phyloP scores from a whole-genome alignment of 2,797 vertebrate genomes.

The Danio kyathit region DNA sequence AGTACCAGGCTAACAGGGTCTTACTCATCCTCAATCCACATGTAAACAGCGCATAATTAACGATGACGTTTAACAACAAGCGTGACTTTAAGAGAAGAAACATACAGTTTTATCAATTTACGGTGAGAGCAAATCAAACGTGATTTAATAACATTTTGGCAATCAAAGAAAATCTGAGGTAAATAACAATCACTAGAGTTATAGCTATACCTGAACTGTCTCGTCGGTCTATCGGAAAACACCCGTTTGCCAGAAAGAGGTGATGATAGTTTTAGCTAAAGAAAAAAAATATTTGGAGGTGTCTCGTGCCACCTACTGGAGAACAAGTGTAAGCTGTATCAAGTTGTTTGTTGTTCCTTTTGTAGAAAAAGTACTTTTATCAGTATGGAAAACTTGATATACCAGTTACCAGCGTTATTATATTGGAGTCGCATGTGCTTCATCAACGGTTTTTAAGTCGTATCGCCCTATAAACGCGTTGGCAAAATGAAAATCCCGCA shows the following conservation, averaged over 20 bases:
- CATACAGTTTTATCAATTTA: neutral
- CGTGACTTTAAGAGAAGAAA: neutral
- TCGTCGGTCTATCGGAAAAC: neutral
- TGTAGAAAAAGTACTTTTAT: neutral
- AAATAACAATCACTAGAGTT: neutral
- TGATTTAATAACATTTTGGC: neutral
- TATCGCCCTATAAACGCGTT: neutral
- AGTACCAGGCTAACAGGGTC: neutral
- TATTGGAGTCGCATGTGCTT: neutral
- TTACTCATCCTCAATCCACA: neutral
- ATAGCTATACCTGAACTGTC: neutral
- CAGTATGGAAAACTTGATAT: no score
- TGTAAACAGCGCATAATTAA: neutral
- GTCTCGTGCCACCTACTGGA: constrained; percentile 69
- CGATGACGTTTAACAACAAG: no score
- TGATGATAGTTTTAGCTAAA: neutral
- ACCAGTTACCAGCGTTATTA: neutral
- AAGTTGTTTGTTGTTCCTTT: neutral
- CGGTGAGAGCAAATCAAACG: neutral
- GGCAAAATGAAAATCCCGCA: neutral
- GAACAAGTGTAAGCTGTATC: neutral
- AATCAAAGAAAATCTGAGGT: neutral
- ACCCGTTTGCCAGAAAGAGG: constrained; percentile 4
- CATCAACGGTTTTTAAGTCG: neutral
- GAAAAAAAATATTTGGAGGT: neutral